Conservation (phyloP, 1,140 invertebrate genomes). For the Drosophila simulans region DNA sequence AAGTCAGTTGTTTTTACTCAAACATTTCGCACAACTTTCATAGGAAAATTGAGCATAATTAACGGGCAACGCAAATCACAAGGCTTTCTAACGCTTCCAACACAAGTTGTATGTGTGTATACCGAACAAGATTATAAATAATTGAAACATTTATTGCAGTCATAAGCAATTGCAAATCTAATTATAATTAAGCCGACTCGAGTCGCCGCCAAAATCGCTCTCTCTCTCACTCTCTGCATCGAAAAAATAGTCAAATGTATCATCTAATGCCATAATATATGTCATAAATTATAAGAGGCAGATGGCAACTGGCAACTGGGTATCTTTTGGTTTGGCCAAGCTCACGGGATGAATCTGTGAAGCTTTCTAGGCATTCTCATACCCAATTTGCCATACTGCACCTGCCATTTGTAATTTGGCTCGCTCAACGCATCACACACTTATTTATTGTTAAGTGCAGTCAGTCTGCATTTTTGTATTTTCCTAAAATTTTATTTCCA, state of each 20-base stretch:
- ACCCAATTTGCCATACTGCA: constrained; percentile 57
- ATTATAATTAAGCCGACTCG: constrained; percentile 69
- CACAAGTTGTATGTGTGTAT: neutral
- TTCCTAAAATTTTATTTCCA: neutral
- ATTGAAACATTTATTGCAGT: constrained; percentile 82
- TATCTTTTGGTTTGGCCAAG: constrained; percentile 10
- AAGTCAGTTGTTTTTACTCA: constrained; percentile 29
- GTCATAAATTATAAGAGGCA: constrained; percentile 71
- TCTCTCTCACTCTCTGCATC: too few relatives aligned
- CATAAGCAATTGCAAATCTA: constrained; percentile 77
- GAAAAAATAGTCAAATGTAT: constrained; percentile 10
- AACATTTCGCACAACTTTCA: constrained; percentile 57
- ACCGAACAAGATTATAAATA: constrained; percentile 68
- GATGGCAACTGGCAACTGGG: constrained; percentile 44
- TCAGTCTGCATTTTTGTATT: too few relatives aligned
- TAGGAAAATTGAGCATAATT: constrained; percentile 72
- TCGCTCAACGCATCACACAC: neutral
- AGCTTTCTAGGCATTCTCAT: constrained; percentile 37
- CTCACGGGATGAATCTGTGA: constrained; percentile 8
- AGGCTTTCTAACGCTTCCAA: constrained; percentile 34
- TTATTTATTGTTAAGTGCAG: too few relatives aligned
- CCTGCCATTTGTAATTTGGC: constrained; percentile 40
- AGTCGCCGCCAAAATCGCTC: constrained; percentile 28
- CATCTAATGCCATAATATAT: constrained; percentile 60
- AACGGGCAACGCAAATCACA: constrained; percentile 48